Base-by-base conservation (phyloP, 2,888 invertebrate genomes). In the Nymphalis urticae region DNA sequence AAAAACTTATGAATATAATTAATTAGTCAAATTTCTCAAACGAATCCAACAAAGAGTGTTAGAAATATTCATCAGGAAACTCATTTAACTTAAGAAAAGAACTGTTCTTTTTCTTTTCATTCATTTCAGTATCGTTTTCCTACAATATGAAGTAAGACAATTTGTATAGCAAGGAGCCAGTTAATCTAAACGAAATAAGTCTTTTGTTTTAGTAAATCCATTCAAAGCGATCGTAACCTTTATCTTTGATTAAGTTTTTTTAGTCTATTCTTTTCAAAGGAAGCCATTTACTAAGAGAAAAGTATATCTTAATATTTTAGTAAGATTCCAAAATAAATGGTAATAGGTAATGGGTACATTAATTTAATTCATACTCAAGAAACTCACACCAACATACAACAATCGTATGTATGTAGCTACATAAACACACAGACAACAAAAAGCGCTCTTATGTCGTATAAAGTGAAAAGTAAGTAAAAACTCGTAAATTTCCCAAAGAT, bases 141-240 rank as follows among this genome's bases (percentile, higher is more conserved):
- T 32, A 32, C 27, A 32, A 16, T 56, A 17, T 32, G 17, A 24
- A 56, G 27, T 13, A 53, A 56, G 54, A 56, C 32, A 56, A 56
- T 56, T 56, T 27, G 54, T 56, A 27, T 56, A 32, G 54, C 54
- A 56, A 56, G 54, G n/a, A 56, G 32, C 54, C 17, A 32, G 54
- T 56, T 56, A 56, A 56, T 56, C 54, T 56, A n/a, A 56, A 56
- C 32, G 32, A 56, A 56, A 54, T 27, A 54, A 56, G 54, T 56
- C 54, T 56, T 51, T 56, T 56, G 54, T 56, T 56, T 56, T 32
- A 56, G 54, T 17, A 56, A 32, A 56, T 56, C 54, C 54, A 32
- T 32, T 56, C 17, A 56, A 56, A 32, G 24, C 32, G 54, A 56
- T 56, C n/a, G n/a, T 17, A 32, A 56, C 54, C 54, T 32, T 56